Percentiles rank a stretch among this genome's conserved stretches.
Conservation (phyloP, 2,113 vertebrate genomes). For the Carassius auratus region DNA sequence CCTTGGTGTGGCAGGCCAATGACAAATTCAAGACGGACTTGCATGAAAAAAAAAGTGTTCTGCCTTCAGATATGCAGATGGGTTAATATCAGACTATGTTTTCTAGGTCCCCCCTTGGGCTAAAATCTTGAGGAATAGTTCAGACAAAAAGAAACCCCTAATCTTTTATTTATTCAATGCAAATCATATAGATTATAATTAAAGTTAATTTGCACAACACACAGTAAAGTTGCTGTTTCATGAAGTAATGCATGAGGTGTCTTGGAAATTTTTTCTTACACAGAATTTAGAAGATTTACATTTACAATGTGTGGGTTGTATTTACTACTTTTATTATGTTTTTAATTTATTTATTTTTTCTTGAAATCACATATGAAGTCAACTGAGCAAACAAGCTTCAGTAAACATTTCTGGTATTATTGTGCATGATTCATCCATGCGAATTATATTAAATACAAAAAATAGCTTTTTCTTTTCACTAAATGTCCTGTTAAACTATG, state of each 20-base stretch:
- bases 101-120: neutral
- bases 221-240: neutral
- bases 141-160: neutral
- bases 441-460: too few relatives aligned
- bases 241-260: neutral
- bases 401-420: too few relatives aligned
- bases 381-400: too few relatives aligned
- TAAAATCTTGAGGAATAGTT: neutral
- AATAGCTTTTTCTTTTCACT: too few relatives aligned
- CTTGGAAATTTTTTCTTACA: neutral
- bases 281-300: too few relatives aligned
- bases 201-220: neutral
- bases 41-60: neutral
- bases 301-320: too few relatives aligned
- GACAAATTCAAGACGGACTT: conserved; percentile 19
- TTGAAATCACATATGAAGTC: too few relatives aligned
- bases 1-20: conserved; percentile 44
- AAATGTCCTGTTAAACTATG: too few relatives aligned
- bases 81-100: neutral
- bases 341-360: too few relatives aligned
- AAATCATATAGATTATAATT: neutral
- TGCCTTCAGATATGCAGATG: neutral
- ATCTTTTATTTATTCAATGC: neutral
- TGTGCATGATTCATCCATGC: too few relatives aligned
- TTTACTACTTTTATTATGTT: too few relatives aligned